Base-by-base conservation (phyloP, 2,888 invertebrate species). In the Microplitis manilae region DNA sequence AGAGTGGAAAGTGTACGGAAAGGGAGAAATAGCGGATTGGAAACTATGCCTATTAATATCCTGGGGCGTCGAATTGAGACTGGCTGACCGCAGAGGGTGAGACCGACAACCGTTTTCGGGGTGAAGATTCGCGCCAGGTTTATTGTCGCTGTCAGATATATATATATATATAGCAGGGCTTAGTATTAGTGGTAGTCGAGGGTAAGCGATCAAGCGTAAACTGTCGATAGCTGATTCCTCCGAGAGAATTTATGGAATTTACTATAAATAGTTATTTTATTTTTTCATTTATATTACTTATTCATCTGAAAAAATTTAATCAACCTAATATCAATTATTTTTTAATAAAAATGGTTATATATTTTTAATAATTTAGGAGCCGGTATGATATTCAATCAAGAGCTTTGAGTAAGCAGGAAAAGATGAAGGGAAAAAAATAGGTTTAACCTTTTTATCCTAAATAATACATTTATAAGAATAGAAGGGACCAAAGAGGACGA, bases 31-130 rank as follows among this genome's bases (percentile, higher is more conserved):
- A 62, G 62, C 15, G 62, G 62, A 30, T 13, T 30, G 38, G n/a
- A 71, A 84, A 83, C 83, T 83, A 84, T 84, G 83, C 82, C 84
- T 83, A 84, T 85, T 86, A 84, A 84, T 83, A 85, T 76, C 82
- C 30, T n/a, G n/a, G 64, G 67, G 59, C 59, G 79, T 77, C 69
- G 79, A 80, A 77, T 76, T 77, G 79, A 76, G 83, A 82, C 80
- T 78, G 75, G 79, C 81, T 83, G 84, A 85, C 84, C 85, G 82
- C 86, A 82, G 77, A 73, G 77, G 77, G 74, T 74, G 78, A 79
- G 50, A 64, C 41, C 50, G 59, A 68, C 64, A 60, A 75, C 75
- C 20, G 65, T 59, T 61, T 13, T 20, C 17, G 59, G 67, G 67
- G 8, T 59, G 59, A 73, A 67, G 67, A 73, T 73, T 67, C 67